Evolutionary conservation across 2,888 invertebrate species (phyloP).

Genomic region (Tenodera sinensis): DNA sequence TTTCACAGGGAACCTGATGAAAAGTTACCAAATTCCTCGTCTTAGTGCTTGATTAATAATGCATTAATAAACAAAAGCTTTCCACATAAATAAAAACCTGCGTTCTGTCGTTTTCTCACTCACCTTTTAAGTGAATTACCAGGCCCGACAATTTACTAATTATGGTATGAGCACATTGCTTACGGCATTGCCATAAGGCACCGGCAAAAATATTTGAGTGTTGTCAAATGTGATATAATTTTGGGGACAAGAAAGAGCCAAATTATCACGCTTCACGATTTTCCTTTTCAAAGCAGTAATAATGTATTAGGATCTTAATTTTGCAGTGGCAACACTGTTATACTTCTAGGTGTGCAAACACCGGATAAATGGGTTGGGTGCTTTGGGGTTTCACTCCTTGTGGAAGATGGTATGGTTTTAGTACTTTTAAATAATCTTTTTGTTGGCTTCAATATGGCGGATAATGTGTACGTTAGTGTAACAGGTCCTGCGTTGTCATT

Average conservation of each 20-base stretch:
- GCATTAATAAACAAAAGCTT: neutral
- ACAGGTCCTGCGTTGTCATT: constrained; percentile 62
- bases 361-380: neutral
- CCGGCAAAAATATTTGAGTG: neutral
- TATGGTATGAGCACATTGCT: neutral
- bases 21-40: neutral
- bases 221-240: neutral
- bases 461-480: constrained; percentile 25
- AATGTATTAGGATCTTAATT: neutral
- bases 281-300: neutral
- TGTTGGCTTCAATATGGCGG: constrained; percentile 23
- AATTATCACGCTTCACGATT: neutral
- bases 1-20: neutral
- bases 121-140: neutral
- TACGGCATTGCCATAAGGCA: neutral
- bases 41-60: neutral
- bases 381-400: neutral
- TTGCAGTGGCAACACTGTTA: neutral
- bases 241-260: neutral
- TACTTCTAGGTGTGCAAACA: neutral
- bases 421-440: neutral
- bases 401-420: neutral
- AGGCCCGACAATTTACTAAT: neutral
- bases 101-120: neutral
- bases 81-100: neutral